Base-by-base conservation (phyloP, 2,888 invertebrate species). In the Athalia circularis region DNA sequence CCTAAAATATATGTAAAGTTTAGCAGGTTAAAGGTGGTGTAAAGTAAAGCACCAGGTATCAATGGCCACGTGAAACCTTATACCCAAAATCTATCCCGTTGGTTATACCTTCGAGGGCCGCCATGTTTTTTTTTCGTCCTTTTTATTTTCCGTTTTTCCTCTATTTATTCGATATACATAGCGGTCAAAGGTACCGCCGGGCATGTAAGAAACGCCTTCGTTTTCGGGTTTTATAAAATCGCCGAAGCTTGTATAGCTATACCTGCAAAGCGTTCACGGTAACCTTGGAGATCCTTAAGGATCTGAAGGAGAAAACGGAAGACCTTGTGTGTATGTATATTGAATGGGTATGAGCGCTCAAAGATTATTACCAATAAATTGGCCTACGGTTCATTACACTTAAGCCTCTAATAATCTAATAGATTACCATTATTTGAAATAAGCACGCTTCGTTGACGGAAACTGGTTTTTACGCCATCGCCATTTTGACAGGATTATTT, bases 381-480 rank as follows among this genome's bases (percentile, higher is more conserved):
- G 90, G 84, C 74, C 84, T 81, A 86, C 82, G 90, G 87, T 88
- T 90, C 90, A 87, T 90, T 90, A 89, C 89, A 88, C 90, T 89
- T 89, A 89, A 89, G 85, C 89, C 86, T 85, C 85, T 88, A 89
- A 90, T 88, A 89, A 88, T 88, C 89, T 88, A 90, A 90, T 90
- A 88, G 89, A 90, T 90, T 90, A 88, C 88, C 88, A 89, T 90
- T 90, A 90, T 90, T 86, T 89, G 86, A 47, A 59, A 88, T 90
- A 89, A 90, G 86, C 86, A 82, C 88, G 89, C 84, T 86, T 89
- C 88, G 89, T 88, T 89, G 81, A 8, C 83, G 76, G 81, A 83
- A 80, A 3, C 13, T 11, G 9, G 15, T n/a, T 77, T 57, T 61
- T 72, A 13, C 57, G 72, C 62, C 13, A 29, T 15, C 15, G 13